Percentiles rank a stretch among this genome's conserved stretches.
Conservation (phyloP, 2,797 vertebrate species). For the Danionella dracula region DNA sequence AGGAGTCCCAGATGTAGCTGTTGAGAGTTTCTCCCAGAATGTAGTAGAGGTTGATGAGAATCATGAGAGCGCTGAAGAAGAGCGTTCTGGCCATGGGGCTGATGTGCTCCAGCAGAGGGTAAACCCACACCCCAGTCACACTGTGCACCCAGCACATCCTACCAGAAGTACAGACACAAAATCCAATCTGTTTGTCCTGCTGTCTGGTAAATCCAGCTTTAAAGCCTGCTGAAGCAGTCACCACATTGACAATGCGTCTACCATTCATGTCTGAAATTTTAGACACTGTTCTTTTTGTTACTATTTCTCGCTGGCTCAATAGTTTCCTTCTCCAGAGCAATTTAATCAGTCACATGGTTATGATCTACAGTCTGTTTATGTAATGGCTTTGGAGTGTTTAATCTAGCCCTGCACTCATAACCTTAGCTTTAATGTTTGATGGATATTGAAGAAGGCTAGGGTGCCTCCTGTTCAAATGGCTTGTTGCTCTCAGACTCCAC, state of each 20-base stretch:
- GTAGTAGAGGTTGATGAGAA: conserved; percentile 80
- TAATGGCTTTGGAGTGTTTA: conserved; percentile 2
- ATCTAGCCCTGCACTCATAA: not conserved
- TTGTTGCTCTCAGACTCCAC: not conserved
- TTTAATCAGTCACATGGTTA: conserved; percentile 8
- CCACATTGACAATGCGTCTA: conserved; percentile 31
- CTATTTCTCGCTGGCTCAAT: not conserved
- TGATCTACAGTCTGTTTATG: conserved; percentile 17
- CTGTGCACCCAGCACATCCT: conserved; percentile 97
- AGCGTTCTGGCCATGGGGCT: conserved; percentile 73
- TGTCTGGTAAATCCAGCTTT: conserved; percentile 18
- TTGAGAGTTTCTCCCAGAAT: conserved; percentile 90
- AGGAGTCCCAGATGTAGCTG: conserved; percentile 91
- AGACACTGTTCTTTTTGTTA: conserved; percentile 38
- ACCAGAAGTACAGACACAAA: conserved; percentile 10
- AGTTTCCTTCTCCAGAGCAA: not conserved
- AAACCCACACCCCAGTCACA: conserved; percentile 94
- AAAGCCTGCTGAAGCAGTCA: conserved; percentile 37
- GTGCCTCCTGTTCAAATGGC: conserved; percentile 8
- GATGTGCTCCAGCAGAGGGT: conserved; percentile 87
- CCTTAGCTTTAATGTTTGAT: conserved; percentile 9
- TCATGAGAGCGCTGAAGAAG: conserved; percentile 78
- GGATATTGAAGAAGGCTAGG: conserved; percentile 9
- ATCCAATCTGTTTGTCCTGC: conserved; percentile 6
- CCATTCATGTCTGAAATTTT: conserved; percentile 25